These are phyloP conservation scores for Trichopoda pennipes DNA, from an alignment of 2,888 invertebrate species.

Conservation along the genomic window DNA sequence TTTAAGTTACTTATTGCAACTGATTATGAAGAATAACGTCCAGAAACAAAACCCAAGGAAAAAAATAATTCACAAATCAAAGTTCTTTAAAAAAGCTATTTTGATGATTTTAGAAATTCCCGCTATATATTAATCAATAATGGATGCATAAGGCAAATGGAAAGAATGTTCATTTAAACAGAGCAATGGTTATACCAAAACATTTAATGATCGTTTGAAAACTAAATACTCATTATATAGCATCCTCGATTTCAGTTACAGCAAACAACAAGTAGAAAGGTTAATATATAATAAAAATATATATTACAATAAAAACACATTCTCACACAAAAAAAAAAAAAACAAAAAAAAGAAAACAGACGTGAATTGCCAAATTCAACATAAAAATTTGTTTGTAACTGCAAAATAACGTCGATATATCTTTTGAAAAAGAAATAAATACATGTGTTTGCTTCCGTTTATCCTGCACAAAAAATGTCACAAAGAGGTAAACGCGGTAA, in stretches of 20 bases:
- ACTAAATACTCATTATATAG: conserved; percentile 36
- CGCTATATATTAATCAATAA: conserved; percentile 15
- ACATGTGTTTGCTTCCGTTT: conserved; percentile 67
- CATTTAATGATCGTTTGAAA: conserved; percentile 27
- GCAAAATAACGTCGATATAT: conserved; percentile 52
- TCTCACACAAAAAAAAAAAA: background rate
- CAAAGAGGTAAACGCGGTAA: conserved; percentile 89
- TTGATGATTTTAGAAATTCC: background rate
- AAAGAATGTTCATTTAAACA: conserved; percentile 9
- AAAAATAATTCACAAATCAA: conserved; percentile 31
- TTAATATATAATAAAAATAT: background rate
- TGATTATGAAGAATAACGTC: conserved; percentile 50
- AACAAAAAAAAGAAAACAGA: background rate
- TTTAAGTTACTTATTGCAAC: conserved; percentile 55
- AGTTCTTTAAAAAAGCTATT: conserved; percentile 21
- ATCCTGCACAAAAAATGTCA: conserved; percentile 83
- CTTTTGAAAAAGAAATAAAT: conserved; percentile 61
- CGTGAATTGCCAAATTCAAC: background rate
- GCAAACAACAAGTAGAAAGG: conserved; percentile 44
- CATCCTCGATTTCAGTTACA: conserved; percentile 29
- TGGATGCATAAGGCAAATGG: conserved; percentile 10
- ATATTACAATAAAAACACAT: background rate
- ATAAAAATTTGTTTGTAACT: conserved; percentile 24
- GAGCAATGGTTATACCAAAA: conserved; percentile 1
- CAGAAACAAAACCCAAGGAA: conserved; percentile 40